Evolutionary conservation across 2,797 vertebrate species (phyloP).

Genomic region (Enteromius thamalakanensis): DNA sequence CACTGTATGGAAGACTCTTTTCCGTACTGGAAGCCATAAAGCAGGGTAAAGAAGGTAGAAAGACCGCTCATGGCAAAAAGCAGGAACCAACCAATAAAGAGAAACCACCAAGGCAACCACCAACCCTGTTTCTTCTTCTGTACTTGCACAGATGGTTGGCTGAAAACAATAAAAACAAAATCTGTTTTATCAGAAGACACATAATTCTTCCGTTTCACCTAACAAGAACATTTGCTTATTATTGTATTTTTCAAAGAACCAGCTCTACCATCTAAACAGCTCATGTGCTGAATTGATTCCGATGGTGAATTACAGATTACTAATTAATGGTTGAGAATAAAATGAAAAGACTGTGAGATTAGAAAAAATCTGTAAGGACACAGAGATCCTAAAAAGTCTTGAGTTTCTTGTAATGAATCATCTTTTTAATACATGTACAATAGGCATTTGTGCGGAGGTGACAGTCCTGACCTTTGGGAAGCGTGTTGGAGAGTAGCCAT

Average conservation of each 20-base stretch:
- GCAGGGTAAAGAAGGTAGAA: slow-evolving; percentile 83
- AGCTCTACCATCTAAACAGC: neutral
- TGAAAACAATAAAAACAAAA: slow-evolving; percentile 44
- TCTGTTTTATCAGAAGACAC: neutral
- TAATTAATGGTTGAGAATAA: neutral
- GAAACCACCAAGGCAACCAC: slow-evolving; percentile 85
- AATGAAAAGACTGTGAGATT: neutral
- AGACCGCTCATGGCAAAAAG: slow-evolving; percentile 79
- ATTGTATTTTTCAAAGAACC: slow-evolving; percentile 6
- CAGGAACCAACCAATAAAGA: slow-evolving; percentile 83
- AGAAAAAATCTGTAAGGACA: neutral
- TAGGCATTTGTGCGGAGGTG: no score
- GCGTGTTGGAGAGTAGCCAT: slow-evolving; percentile 74
- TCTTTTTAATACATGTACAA: neutral
- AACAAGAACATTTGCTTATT: neutral
- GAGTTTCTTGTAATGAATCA: neutral
- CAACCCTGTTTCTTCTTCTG: slow-evolving; percentile 59
- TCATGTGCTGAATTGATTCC: neutral
- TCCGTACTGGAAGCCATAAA: slow-evolving; percentile 83
- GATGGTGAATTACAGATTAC: neutral
- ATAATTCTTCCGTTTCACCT: neutral
- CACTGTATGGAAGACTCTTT: slow-evolving; percentile 80
- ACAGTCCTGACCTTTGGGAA: slow-evolving; percentile 70
- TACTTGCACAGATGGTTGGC: slow-evolving; percentile 61
- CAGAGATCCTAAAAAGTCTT: neutral